These are phyloP conservation scores for Fissipunctia ypsillon DNA, from an alignment of 2,888 invertebrate genomes.

Conservation along the genomic window DNA sequence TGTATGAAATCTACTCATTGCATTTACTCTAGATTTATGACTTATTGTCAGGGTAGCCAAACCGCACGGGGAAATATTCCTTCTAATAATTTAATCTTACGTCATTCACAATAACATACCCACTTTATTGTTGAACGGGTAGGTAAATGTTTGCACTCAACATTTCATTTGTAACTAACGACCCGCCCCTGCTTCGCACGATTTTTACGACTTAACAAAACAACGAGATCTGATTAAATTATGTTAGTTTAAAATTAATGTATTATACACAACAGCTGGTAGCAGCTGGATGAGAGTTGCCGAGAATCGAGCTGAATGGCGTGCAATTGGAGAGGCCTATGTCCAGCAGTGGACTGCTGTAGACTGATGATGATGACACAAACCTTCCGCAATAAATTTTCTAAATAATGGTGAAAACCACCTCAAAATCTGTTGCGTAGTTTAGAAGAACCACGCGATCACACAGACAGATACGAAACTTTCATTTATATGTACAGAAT, in stretches of 20 bases:
- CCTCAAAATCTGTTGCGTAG: neutral
- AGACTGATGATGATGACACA: too few relatives aligned
- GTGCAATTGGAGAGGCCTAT: too few relatives aligned
- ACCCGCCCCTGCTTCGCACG: neutral
- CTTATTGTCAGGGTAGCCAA: neutral
- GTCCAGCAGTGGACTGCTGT: too few relatives aligned
- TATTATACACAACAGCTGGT: too few relatives aligned
- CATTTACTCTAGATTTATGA: conserved; percentile 12
- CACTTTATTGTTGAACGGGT: neutral
- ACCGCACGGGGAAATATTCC: neutral
- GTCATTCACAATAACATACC: neutral
- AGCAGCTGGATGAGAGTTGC: too few relatives aligned
- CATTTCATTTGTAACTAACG: neutral
- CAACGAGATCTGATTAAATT: too few relatives aligned
- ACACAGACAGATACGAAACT: too few relatives aligned
- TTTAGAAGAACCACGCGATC: neutral
- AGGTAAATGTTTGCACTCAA: neutral
- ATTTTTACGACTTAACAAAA: neutral
- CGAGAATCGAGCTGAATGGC: too few relatives aligned
- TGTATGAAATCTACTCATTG: conserved; percentile 17
- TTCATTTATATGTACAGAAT: neutral
- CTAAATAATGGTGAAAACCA: neutral
- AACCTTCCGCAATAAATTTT: neutral
- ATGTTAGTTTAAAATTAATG: too few relatives aligned
- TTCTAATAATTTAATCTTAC: neutral